Conservation (phyloP, 2,888 invertebrate species). For the Mesoligia furuncula region DNA sequence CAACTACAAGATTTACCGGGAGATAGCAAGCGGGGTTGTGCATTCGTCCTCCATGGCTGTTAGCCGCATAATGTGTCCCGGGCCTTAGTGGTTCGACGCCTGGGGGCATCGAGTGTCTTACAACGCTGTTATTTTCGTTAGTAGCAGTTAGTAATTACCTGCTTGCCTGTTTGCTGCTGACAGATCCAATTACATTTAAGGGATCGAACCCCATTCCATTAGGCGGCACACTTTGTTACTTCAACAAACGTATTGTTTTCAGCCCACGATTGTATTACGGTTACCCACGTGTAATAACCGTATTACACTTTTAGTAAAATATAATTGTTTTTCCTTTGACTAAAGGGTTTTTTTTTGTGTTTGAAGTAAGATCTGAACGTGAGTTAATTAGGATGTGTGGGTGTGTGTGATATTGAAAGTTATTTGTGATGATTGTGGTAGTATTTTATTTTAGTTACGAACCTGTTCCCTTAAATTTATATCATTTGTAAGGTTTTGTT, state of each 20-base stretch:
- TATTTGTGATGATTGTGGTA: constrained; percentile 5
- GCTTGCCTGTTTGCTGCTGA: constrained; percentile 84
- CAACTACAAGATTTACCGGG: constrained; percentile 27
- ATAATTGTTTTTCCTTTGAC: constrained; percentile 40
- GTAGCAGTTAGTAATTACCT: constrained; percentile 86
- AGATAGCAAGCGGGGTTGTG: constrained; percentile 14
- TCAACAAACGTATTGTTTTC: constrained; percentile 76
- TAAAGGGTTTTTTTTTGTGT: constrained; percentile 36
- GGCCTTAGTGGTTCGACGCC: constrained; percentile 50
- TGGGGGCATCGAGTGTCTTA: constrained; percentile 78
- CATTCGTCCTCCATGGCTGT: constrained; percentile 19
- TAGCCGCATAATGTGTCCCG: constrained; percentile 38
- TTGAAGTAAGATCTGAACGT: constrained; percentile 35
- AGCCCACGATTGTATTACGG: constrained; percentile 68
- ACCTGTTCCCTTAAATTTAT: not conserved
- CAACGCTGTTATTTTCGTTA: constrained; percentile 83
- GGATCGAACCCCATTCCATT: constrained; percentile 82
- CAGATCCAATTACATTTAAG: constrained; percentile 88
- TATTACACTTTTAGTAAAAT: constrained; percentile 53
- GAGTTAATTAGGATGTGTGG: constrained; percentile 10
- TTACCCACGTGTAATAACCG: constrained; percentile 60
- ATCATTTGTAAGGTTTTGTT: not conserved
- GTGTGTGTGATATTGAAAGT: constrained; percentile 28
- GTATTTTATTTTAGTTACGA: not conserved
- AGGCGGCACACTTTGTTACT: constrained; percentile 77